Evolutionary conservation across 1,140 invertebrate genomes (phyloP).

Genomic region (Caenorhabditis briggsae): DNA sequence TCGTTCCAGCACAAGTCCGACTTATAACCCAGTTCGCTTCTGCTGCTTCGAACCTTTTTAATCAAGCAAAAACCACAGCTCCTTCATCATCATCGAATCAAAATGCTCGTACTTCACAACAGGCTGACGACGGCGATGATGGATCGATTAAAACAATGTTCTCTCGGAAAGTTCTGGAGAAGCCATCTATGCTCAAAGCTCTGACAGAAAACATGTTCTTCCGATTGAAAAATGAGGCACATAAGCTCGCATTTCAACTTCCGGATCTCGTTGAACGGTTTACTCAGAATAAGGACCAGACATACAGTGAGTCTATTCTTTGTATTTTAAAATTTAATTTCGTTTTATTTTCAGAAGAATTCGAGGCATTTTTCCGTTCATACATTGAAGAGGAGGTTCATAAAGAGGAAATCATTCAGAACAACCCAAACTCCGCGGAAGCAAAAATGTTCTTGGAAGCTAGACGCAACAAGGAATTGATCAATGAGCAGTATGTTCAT

Average conservation of each 20-base stretch:
- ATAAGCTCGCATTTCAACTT: background rate
- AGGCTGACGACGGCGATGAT: background rate
- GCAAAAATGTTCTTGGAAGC: slow-evolving; percentile 47
- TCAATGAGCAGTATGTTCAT: slow-evolving; percentile 19
- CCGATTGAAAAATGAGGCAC: background rate
- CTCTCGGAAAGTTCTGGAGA: background rate
- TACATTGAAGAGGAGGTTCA: slow-evolving; percentile 45
- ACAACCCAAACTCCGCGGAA: slow-evolving; percentile 36
- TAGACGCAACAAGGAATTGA: slow-evolving; percentile 3
- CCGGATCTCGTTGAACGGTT: slow-evolving; percentile 28
- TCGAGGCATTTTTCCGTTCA: slow-evolving; percentile 10
- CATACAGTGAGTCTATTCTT: slow-evolving; percentile 2
- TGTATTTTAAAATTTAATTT: background rate
- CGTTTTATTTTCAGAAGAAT: slow-evolving; percentile 9
- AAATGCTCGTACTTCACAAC: background rate
- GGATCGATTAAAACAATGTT: background rate
- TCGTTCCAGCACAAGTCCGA: slow-evolving; percentile 24
- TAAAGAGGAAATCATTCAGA: slow-evolving; percentile 44
- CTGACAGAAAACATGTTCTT: slow-evolving; percentile 17
- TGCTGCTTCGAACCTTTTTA: slow-evolving; percentile 12
- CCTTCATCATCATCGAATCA: background rate
- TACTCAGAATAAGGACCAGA: background rate
- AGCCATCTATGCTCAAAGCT: background rate
- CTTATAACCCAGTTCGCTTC: slow-evolving; percentile 16
- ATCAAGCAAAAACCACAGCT: background rate